A percentile compares a stretch with the other conserved stretches of the same genome.
Evolutionary conservation across 1,140 invertebrate species (phyloP).

Genomic region (Melitaea cinxia): DNA sequence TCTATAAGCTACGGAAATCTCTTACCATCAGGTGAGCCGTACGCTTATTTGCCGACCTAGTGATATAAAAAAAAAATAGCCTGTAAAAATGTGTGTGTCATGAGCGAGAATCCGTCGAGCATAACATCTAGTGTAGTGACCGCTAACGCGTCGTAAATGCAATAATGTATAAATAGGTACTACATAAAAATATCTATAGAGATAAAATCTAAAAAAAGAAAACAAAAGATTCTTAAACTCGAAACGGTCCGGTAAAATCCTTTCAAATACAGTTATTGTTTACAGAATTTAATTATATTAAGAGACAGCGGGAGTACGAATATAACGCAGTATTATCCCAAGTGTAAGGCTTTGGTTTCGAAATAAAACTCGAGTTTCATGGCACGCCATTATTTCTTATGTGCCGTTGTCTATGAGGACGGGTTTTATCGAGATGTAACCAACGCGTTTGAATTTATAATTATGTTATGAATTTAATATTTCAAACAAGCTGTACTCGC

Average conservation of each 20-base stretch:
- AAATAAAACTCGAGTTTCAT: slow-evolving; percentile 37
- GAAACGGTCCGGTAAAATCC: neutral
- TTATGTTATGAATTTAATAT: too few species aligned
- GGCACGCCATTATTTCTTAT: slow-evolving; percentile 36
- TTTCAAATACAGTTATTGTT: neutral
- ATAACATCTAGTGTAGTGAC: too few species aligned
- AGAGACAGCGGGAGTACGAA: slow-evolving; percentile 10
- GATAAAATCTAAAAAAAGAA: neutral
- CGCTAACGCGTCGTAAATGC: too few species aligned
- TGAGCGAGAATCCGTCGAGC: too few species aligned
- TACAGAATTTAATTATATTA: slow-evolving; percentile 22
- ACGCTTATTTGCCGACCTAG: too few species aligned
- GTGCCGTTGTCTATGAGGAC: slow-evolving; percentile 24
- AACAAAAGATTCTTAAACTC: neutral
- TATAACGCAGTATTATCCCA: slow-evolving; percentile 14
- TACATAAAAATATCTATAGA: too few species aligned
- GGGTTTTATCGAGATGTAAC: slow-evolving; percentile 1
- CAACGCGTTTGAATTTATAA: neutral
- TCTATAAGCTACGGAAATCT: too few species aligned
- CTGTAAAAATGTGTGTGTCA: too few species aligned
- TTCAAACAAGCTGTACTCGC: too few species aligned
- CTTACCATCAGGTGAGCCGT: too few species aligned
- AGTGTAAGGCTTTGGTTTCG: slow-evolving; percentile 32
- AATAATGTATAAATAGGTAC: too few species aligned
- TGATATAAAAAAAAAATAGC: too few species aligned